Evolutionary conservation across 2,113 vertebrate species (phyloP), one percentile per base, ranked within the genome.

Genomic region (Scomber scombrus): DNA sequence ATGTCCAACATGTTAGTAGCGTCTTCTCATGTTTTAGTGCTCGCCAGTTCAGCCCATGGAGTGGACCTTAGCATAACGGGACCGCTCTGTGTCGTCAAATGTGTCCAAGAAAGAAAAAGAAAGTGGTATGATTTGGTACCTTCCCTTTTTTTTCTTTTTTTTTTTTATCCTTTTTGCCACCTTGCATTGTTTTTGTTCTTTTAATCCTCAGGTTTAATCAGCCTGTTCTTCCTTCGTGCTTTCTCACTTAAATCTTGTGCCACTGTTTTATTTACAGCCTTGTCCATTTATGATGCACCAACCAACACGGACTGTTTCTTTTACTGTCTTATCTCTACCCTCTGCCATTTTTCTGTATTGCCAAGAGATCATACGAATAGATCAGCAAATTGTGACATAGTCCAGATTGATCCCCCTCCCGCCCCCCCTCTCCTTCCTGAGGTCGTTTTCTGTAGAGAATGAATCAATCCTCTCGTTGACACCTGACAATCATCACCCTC

Each of bases 401-500:
- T 69, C 34, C 10, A 71, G 7, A 43, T 62, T 52, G 19, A n/a
- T 6, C 8, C 34, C 34, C 2, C 34, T 1, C 34, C 31, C 31
- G 1, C 5, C 8, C 34, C 5, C 34, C 34, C 8, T 8, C 7
- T 9, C 34, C 34, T 34, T 40, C 34, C 34, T 19, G 12, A 55
- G 5, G 15, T 79, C 23, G 31, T 75, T 80, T 82, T 78, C 31
- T 65, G 34, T 78, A 77, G 29, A 64, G n/a, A 66, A 68, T 49
- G 0, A 81, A 29, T 80, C 70, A 45, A 45, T 71, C 46, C 51
- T 13, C 51, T 63, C 75, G 68, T 84, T 79, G 64, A 88, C 82
- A 75, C 43, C 75, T 76, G 87, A 92, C 91, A 91, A 90, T 92
- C 75, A 89, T 81, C 60, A 15, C 70, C 56, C 5, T 65, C 29